A percentile compares a stretch with the other conserved stretches of the same genome.
Conservation (phyloP, 2,888 invertebrate genomes). For the Nomada ruficornis region DNA sequence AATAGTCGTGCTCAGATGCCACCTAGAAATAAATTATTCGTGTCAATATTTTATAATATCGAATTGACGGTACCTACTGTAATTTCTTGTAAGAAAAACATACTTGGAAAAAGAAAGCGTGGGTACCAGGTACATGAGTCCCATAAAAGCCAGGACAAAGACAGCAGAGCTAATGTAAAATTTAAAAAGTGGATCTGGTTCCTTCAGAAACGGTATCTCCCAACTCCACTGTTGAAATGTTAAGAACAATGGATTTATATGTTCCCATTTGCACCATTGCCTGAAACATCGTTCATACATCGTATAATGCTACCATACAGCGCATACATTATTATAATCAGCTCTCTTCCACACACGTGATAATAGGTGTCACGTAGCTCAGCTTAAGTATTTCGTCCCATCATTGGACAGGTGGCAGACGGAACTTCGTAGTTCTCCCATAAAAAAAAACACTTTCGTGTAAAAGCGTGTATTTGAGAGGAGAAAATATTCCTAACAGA, state of each 20-base stretch:
- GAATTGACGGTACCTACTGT: not conserved
- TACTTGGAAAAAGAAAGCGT: conserved; percentile 86
- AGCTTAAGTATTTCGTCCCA: too few relatives aligned
- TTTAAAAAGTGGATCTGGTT: conserved; percentile 94
- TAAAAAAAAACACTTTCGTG: too few relatives aligned
- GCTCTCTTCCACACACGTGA: too few relatives aligned
- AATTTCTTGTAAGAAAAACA: conserved; percentile 70
- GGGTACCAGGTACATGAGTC: conserved; percentile 86
- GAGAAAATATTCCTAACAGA: too few relatives aligned
- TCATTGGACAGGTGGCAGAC: too few relatives aligned
- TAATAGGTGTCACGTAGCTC: too few relatives aligned
- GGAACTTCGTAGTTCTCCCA: too few relatives aligned
- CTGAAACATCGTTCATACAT: conserved; percentile 82
- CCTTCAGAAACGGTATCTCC: conserved; percentile 90
- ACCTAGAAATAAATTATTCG: conserved; percentile 73
- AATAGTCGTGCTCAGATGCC: conserved; percentile 85
- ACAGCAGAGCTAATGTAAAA: conserved; percentile 89
- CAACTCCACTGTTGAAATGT: conserved; percentile 87
- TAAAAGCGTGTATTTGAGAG: too few relatives aligned
- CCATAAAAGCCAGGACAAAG: conserved; percentile 86
- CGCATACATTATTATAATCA: too few relatives aligned
- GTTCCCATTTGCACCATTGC: conserved; percentile 88
- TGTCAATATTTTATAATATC: not conserved
- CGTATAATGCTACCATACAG: not conserved
- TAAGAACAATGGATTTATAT: conserved; percentile 87